phyloP scores from a whole-genome alignment of 2,113 vertebrate species.

The Falco punctatus region DNA sequence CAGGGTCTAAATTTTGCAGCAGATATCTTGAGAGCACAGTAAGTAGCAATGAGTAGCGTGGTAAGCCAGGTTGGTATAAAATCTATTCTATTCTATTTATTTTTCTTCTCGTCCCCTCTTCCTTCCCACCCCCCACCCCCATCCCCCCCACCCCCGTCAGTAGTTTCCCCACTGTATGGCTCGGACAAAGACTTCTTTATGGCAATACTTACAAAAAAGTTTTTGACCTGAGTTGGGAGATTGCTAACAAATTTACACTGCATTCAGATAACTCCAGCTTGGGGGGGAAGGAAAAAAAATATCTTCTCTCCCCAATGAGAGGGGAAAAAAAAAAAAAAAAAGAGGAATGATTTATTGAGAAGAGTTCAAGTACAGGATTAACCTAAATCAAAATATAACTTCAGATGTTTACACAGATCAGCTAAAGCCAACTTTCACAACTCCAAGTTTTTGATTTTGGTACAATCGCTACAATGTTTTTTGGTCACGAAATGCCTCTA shows the following conservation, averaged over 20 bases:
- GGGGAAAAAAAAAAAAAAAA: background rate
- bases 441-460: background rate
- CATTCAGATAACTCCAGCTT: background rate
- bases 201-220: background rate
- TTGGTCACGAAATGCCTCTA: background rate
- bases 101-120: fast-evolving
- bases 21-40: background rate
- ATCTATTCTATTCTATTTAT: background rate
- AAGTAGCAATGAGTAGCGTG: background rate
- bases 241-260: background rate
- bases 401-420: background rate
- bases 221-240: background rate
- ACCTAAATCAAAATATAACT: constrained; percentile 10
- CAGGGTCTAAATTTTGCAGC: background rate
- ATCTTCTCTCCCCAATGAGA: background rate
- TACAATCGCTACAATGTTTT: background rate
- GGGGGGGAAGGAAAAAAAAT: background rate
- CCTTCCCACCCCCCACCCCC: too few species aligned
- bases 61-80: background rate
- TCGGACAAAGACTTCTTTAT: background rate
- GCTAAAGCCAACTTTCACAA: background rate
- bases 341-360: constrained; percentile 31
- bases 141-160: fast-evolving
- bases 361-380: constrained; percentile 48
- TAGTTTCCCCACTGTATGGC: background rate